Percentiles rank a stretch among this genome's conserved stretches.
Evolutionary conservation across 2,797 vertebrate species (phyloP).

Genomic region (Myotis daubentonii): DNA sequence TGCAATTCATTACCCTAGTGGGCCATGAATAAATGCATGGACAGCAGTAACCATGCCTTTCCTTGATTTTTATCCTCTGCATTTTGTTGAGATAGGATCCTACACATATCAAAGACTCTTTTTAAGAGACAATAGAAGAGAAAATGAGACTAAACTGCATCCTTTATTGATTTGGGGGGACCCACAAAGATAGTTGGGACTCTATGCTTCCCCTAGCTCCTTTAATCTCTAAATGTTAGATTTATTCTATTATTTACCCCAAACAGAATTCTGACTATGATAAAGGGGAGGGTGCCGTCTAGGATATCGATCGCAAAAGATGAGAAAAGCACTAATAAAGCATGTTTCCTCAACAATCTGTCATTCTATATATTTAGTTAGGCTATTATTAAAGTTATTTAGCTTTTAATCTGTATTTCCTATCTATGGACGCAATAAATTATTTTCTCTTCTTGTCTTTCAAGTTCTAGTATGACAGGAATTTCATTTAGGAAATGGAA

Average conservation of each 20-base stretch:
- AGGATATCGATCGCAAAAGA: neutral
- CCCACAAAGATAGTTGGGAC: neutral
- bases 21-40: neutral
- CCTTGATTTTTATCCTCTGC: neutral
- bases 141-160: constrained; percentile 7
- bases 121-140: neutral
- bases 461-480: neutral
- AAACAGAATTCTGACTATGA: constrained; percentile 23
- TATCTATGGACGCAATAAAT: neutral
- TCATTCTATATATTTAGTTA: neutral
- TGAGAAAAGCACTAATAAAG: constrained; percentile 23
- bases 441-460: constrained; percentile 26
- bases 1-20: neutral
- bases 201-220: neutral
- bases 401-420: constrained; percentile 12
- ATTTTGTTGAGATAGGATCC: neutral
- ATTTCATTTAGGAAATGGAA: constrained; percentile 47
- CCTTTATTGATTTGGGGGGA: neutral
- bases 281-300: neutral
- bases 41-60: neutral
- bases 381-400: constrained; percentile 28
- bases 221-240: constrained; percentile 39
- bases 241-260: constrained; percentile 16
- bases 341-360: constrained; percentile 23
- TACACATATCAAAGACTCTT: neutral